Evolutionary conservation across 2,797 vertebrate genomes (phyloP).

Genomic region (Melanotaenia nigrans): DNA sequence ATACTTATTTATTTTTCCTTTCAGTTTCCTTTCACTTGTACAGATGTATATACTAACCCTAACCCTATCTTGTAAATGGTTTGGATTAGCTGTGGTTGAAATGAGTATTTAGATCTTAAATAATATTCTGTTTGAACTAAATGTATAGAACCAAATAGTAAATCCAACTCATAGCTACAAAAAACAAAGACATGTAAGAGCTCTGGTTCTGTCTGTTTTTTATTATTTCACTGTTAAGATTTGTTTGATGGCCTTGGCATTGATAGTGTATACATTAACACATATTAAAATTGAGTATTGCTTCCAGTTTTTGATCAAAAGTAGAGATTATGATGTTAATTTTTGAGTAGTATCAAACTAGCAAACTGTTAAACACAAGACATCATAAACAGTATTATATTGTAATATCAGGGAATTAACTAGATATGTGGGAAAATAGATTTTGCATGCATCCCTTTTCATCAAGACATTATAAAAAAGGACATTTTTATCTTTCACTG

Average conservation of each 20-base stretch:
- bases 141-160: conserved; percentile 45
- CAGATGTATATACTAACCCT: conserved; percentile 67
- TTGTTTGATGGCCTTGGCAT: conserved; percentile 44
- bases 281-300: conserved; percentile 28
- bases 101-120: conserved; percentile 51
- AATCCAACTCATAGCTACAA: conserved; percentile 24
- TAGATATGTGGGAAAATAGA: conserved; percentile 36
- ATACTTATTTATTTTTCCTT: conserved; percentile 71
- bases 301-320: conserved; percentile 37
- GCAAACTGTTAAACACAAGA: conserved; percentile 40
- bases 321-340: conserved; percentile 35
- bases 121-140: conserved; percentile 43
- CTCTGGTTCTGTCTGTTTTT: conserved; percentile 25
- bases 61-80: conserved; percentile 70
- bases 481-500: conserved; percentile 46
- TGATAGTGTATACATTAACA: conserved; percentile 38
- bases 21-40: conserved; percentile 54
- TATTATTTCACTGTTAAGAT: conserved; percentile 37
- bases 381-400: conserved; percentile 77
- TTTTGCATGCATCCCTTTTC: conserved; percentile 36
- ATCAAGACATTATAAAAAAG: conserved; percentile 36
- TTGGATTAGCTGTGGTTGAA: conserved; percentile 61
- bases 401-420: conserved; percentile 49
- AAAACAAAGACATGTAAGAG: conserved; percentile 37
- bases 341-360: conserved; percentile 31